A percentile compares a stretch with the other conserved stretches of the same genome.
Conservation (phyloP, 1,140 invertebrate genomes). For the Lasaia peninsularis region DNA sequence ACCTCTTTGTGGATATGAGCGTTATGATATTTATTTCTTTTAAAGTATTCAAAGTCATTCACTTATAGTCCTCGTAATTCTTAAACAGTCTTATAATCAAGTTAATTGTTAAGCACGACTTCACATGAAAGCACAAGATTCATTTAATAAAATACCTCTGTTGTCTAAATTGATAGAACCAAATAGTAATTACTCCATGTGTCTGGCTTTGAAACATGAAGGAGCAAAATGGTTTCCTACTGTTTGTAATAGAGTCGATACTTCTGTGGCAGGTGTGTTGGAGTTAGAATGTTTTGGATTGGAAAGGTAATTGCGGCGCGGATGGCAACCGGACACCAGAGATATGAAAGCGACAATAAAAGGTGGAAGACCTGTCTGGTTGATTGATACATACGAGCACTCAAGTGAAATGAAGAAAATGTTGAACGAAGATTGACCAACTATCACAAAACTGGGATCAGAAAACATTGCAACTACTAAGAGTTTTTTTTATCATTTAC, state of each 20-base stretch:
- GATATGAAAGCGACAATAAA: slow-evolving; percentile 72
- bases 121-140: slow-evolving; percentile 6
- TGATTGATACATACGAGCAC: slow-evolving; percentile 55
- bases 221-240: neutral
- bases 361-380: slow-evolving; percentile 66
- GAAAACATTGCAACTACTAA: too few species aligned
- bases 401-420: slow-evolving; percentile 12
- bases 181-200: slow-evolving; percentile 44
- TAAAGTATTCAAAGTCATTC: neutral
- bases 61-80: neutral
- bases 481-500: too few species aligned
- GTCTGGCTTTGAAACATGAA: slow-evolving; percentile 13
- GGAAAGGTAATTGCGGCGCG: slow-evolving; percentile 52
- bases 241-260: neutral
- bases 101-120: neutral
- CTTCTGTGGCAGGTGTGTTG: slow-evolving; percentile 1
- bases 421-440: too few species aligned
- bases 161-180: slow-evolving; percentile 52
- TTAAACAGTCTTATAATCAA: neutral
- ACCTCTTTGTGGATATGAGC: too few species aligned
- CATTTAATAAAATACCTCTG: slow-evolving; percentile 30
- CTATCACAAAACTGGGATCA: too few species aligned
- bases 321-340: slow-evolving; percentile 69
- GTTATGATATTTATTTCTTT: too few species aligned
- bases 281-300: slow-evolving; percentile 27